A percentile compares a stretch with the other conserved stretches of the same genome.
phyloP scores from a whole-genome alignment of 2,888 invertebrate genomes.

The Cryptus armator region DNA sequence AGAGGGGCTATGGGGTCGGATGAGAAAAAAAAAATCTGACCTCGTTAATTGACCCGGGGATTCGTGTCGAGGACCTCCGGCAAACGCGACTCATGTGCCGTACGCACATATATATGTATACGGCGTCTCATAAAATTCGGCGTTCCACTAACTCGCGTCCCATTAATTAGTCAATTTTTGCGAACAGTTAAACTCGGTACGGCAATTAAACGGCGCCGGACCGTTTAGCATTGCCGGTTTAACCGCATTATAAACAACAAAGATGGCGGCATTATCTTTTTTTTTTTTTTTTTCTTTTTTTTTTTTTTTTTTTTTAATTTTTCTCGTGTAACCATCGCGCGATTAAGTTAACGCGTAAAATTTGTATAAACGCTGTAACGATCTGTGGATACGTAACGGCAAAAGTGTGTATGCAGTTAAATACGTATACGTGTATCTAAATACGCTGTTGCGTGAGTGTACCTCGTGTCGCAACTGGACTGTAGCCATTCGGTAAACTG shows the following conservation, averaged over 20 bases:
- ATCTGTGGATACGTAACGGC: slow-evolving; percentile 58
- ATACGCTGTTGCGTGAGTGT: slow-evolving; percentile 58
- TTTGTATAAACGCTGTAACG: slow-evolving; percentile 29
- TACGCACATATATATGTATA: background rate
- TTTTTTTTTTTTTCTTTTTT: background rate
- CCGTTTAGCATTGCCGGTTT: slow-evolving; percentile 61
- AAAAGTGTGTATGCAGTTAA: slow-evolving; percentile 29
- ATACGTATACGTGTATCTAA: slow-evolving; percentile 6
- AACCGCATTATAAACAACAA: background rate
- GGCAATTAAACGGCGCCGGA: slow-evolving; percentile 66
- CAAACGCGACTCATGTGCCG: slow-evolving; percentile 48
- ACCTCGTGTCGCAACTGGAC: slow-evolving; percentile 70
- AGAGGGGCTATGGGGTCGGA: background rate
- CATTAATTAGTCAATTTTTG: slow-evolving; percentile 68
- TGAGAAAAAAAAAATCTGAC: slow-evolving; percentile 67
- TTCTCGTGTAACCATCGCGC: background rate
- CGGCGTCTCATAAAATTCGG: slow-evolving; percentile 26
- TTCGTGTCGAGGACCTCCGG: slow-evolving; percentile 42
- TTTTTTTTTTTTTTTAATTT: background rate
- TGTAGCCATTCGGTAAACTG: slow-evolving; percentile 71
- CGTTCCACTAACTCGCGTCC: slow-evolving; percentile 62
- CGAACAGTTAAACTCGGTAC: slow-evolving; percentile 54
- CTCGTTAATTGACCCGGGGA: slow-evolving; percentile 66
- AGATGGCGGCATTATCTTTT: background rate
- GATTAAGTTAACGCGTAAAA: slow-evolving; percentile 5